Percentiles rank a stretch among this genome's conserved stretches.
These are phyloP conservation scores for Cephalotes varians DNA, from an alignment of 2,888 invertebrate species.

Conservation along the genomic window DNA sequence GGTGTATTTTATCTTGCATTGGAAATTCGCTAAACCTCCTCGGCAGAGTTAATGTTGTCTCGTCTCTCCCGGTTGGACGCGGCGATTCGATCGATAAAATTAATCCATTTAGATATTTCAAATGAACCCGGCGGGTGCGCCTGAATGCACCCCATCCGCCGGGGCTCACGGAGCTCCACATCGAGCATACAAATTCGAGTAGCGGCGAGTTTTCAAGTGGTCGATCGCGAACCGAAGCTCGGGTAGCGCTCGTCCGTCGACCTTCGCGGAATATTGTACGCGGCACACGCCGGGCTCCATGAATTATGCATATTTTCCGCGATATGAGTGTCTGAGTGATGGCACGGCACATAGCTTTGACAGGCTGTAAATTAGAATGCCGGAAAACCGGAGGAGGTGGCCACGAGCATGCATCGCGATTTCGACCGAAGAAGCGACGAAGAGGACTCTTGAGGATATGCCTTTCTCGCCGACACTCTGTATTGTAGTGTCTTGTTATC, in stretches of 20 bases:
- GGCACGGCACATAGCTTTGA: constrained; percentile 81
- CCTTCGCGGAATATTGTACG: constrained; percentile 74
- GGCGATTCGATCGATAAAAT: constrained; percentile 47
- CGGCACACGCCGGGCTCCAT: constrained; percentile 72
- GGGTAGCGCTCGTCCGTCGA: constrained; percentile 64
- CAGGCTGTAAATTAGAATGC: constrained; percentile 84
- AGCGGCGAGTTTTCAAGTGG: constrained; percentile 71
- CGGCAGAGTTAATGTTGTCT: constrained; percentile 39
- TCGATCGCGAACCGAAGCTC: constrained; percentile 62
- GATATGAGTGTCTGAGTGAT: constrained; percentile 85
- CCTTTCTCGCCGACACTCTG: not conserved
- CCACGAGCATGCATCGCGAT: constrained; percentile 57
- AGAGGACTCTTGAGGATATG: not conserved
- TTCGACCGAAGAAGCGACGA: constrained; percentile 35
- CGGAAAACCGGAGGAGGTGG: constrained; percentile 69
- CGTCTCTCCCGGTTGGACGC: constrained; percentile 28
- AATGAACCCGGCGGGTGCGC: constrained; percentile 46
- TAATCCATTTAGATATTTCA: constrained; percentile 57
- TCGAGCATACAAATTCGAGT: constrained; percentile 53
- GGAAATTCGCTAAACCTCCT: constrained; percentile 9
- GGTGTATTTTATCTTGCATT: not conserved
- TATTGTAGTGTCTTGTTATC: not conserved
- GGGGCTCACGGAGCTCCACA: constrained; percentile 51
- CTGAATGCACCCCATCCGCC: constrained; percentile 41
- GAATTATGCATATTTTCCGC: constrained; percentile 85